Conservation (phyloP, 1,140 invertebrate genomes). For the Zaprionus inermis region DNA sequence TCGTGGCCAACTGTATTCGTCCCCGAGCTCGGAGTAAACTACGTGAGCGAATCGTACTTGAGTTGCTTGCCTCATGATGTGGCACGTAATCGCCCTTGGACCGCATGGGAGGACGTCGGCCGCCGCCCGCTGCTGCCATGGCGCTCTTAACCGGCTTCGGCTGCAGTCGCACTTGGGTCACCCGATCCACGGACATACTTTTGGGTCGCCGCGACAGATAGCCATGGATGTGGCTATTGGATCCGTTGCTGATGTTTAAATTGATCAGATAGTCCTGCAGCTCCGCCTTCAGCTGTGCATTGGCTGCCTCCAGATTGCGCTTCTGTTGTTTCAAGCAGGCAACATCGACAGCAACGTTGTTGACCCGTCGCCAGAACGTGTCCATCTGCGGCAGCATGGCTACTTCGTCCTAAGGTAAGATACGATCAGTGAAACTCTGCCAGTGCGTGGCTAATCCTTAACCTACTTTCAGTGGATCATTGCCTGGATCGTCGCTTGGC, state of each 20-base stretch:
- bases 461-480: constrained; percentile 54
- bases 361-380: constrained; percentile 80
- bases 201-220: constrained; percentile 72
- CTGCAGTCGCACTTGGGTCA: constrained; percentile 58
- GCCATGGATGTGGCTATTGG: constrained; percentile 68
- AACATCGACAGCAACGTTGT: constrained; percentile 76
- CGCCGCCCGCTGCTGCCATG: constrained; percentile 33
- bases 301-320: constrained; percentile 60
- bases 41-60: constrained; percentile 63
- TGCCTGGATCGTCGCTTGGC: constrained; percentile 10
- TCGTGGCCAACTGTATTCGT: constrained; percentile 58
- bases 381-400: constrained; percentile 70
- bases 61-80: constrained; percentile 68
- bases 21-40: constrained; percentile 33
- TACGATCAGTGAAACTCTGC: background rate
- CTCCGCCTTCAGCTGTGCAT: constrained; percentile 64
- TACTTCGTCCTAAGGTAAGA: constrained; percentile 43
- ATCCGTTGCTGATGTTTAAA: constrained; percentile 76
- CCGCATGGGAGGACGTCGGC: constrained; percentile 24
- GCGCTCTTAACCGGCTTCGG: constrained; percentile 67
- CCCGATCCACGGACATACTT: constrained; percentile 82
- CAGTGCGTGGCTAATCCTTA: background rate
- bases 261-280: constrained; percentile 77
- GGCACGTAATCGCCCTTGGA: constrained; percentile 23
- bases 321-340: constrained; percentile 76